phyloP scores from a whole-genome alignment of 2,113 vertebrate genomes.

The Ailurus styani region DNA sequence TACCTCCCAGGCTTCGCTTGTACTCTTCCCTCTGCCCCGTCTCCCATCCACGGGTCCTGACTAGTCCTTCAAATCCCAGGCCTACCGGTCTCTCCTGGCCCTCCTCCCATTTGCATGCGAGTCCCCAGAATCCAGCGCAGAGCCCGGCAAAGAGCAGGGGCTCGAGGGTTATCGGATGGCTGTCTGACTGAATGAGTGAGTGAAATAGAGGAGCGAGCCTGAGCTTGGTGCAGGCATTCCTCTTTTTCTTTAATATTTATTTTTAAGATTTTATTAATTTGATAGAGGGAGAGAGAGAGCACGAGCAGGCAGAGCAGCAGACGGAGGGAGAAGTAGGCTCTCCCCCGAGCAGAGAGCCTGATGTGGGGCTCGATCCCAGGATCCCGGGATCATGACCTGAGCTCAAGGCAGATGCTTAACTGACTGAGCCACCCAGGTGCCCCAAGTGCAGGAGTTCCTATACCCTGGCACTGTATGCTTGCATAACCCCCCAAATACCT shows the following conservation, averaged over 20 bases:
- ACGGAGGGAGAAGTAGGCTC: background rate
- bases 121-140: background rate
- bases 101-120: background rate
- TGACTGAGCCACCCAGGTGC: too few species aligned
- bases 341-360: background rate
- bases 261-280: background rate
- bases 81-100: background rate
- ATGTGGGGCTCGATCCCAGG: background rate
- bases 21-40: too few species aligned
- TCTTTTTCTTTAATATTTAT: background rate
- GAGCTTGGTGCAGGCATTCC: background rate
- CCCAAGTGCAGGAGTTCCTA: background rate
- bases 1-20: background rate
- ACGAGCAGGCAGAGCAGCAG: too few species aligned
- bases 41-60: fast-evolving
- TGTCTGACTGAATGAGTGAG: background rate
- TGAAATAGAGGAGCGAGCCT: fast-evolving
- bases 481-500: background rate
- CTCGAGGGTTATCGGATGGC: background rate
- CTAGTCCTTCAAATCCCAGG: background rate
- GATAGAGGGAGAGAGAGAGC: too few species aligned
- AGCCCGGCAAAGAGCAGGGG: background rate
- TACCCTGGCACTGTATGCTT: too few species aligned
- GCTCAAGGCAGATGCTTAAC: background rate
- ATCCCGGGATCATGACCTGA: background rate